Evolutionary conservation across 1,140 invertebrate genomes (phyloP), one percentile per base, ranked within the genome.

Genomic region (Pissodes strobi): DNA sequence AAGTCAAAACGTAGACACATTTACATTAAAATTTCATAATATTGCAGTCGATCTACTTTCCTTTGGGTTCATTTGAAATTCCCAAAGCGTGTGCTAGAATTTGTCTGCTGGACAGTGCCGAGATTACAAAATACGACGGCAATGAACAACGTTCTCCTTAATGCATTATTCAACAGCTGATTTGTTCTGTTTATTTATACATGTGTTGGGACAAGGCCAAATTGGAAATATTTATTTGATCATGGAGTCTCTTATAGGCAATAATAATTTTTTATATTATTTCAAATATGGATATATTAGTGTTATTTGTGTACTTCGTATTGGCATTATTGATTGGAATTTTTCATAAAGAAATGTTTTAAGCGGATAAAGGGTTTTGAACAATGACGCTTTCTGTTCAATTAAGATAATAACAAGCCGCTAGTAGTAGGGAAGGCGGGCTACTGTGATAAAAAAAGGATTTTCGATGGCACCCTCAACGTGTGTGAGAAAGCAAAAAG

Each of bases 141-240:
- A 6, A 49, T 49, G 8, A 12, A 49, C 46, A 17, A 27, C 10
- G 25, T 13, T 27, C 12, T 8, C 2, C 15, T 6, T 27, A n/a
- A 6, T 49, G 22, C 46, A 49, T 49, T 49, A 49, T 49, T 49
- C 46, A 49, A 13, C n/a, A n/a, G 2, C 13, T 2, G 12, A 49
- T 19, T 21, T 23, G 2, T 13, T 23, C 46, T 17, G 10, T 49
- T 49, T 49, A 49, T 27, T 23, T 49, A 49, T 49, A 49, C 46
- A 49, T 49, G 46, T n/a, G 19, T 27, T 17, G 21, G n/a, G 25
- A 49, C 3, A n/a, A 25, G 9, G 9, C 6, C 25, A 21, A n/a
- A 46, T 46, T 46, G n/a, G 1, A 6, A 23, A n/a, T 17, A 49
- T 49, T 13, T 45, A 18, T 18, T 45, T 45, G 13, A 45, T 12